Evolutionary conservation across 2,888 invertebrate genomes (phyloP), one percentile per base, ranked within the genome.

Genomic region (Myopa tessellatipennis): DNA sequence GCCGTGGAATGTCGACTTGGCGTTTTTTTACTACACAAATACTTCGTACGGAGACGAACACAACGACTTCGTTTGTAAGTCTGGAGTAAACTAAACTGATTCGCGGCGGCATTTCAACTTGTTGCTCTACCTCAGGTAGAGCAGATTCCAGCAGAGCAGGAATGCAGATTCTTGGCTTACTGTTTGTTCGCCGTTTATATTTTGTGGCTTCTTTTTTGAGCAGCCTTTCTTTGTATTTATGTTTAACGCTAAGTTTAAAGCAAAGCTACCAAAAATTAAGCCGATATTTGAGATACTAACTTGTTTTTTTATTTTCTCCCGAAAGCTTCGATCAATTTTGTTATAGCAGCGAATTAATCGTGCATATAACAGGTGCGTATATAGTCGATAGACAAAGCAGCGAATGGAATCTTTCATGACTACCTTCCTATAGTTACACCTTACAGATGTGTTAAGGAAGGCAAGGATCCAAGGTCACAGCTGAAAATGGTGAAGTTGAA

Each of bases 41-140:
- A 26, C 36, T 67, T 36, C 68, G 55, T 38, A 40, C 12, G 36
- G 60, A 58, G 40, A 38, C 40, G 45, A 70, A 79, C 77, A 79
- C 80, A 74, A 80, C 82, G 69, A 78, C 76, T 78, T 75, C 82
- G 79, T 73, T 78, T 77, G 79, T 77, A 78, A 82, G 82, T 80
- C 82, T 80, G 75, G 78, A 82, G 79, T 65, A 75, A 81, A 82
- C 82, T 82, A 79, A 81, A 74, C 45, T 74, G 38, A 50, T 36
- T 45, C 38, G 60, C 18, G 18, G 45, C 38, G 55, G 18, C n/a
- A 14, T 38, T 34, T 50, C 45, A 69, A 60, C 75, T 58, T 69
- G 74, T 74, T 74, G 65, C 73, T 73, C 73, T 73, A 73, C 73
- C 73, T 73, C 14, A 34, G 26, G 26, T 26, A 26, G 26, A 26